Evolutionary conservation across 2,888 invertebrate genomes (phyloP).

Genomic region (Syritta pipiens): DNA sequence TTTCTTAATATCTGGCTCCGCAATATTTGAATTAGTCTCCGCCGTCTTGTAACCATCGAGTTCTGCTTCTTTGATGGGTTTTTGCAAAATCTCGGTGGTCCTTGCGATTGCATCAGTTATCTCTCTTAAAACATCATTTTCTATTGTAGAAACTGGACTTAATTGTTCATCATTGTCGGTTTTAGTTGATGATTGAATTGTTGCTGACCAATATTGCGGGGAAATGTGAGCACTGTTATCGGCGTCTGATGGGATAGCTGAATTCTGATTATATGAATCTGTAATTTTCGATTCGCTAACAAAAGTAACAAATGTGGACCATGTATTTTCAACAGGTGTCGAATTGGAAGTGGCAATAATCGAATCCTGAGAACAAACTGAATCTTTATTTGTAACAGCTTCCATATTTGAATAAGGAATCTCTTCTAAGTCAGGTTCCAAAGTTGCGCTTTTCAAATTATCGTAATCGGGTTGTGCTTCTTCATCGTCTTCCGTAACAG

Average conservation of each 20-base stretch:
- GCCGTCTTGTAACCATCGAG: too few species aligned
- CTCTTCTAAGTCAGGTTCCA: too few species aligned
- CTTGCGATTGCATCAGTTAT: slow-evolving; percentile 69
- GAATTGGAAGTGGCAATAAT: not conserved
- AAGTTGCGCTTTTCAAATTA: too few species aligned
- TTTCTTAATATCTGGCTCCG: not conserved
- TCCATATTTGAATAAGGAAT: too few species aligned
- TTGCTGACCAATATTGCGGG: slow-evolving; percentile 39
- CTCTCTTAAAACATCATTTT: slow-evolving; percentile 62
- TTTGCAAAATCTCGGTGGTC: slow-evolving; percentile 66
- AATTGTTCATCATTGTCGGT: not conserved
- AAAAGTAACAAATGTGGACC: slow-evolving; percentile 41
- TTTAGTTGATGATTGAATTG: slow-evolving; percentile 29
- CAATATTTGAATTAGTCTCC: not conserved
- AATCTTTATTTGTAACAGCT: too few species aligned
- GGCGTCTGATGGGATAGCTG: not conserved
- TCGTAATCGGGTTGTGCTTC: too few species aligned
- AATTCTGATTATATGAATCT: not conserved
- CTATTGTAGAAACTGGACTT: slow-evolving; percentile 5
- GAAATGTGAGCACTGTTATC: not conserved
- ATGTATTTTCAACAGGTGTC: not conserved
- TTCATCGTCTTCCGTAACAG: too few species aligned
- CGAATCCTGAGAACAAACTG: too few species aligned
- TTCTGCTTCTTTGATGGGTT: slow-evolving; percentile 37
- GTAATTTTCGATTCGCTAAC: slow-evolving; percentile 39